Evolutionary conservation across 2,113 vertebrate genomes (phyloP).

Genomic region (Xenopus borealis): DNA sequence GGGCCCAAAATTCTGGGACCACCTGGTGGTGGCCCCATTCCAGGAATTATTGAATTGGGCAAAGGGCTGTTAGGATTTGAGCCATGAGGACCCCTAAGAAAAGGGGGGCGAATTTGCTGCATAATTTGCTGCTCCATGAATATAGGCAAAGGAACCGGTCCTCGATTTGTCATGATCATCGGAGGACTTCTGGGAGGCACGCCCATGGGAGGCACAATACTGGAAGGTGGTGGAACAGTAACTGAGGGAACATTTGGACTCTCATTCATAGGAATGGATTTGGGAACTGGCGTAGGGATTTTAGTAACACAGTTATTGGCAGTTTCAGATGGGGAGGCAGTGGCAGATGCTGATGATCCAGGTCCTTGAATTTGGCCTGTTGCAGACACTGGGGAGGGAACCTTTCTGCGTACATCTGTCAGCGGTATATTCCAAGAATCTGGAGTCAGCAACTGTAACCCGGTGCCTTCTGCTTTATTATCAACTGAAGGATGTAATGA

Average conservation of each 20-base stretch:
- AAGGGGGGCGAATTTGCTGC: slow-evolving; percentile 92
- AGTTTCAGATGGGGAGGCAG: slow-evolving; percentile 84
- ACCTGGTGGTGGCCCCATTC: slow-evolving; percentile 83
- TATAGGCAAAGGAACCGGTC: slow-evolving; percentile 91
- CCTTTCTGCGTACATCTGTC: slow-evolving; percentile 87
- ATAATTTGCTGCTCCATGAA: slow-evolving; percentile 99
- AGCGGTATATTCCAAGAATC: slow-evolving; percentile 96
- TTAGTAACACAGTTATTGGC: slow-evolving; percentile 84
- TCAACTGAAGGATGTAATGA: slow-evolving; percentile 81
- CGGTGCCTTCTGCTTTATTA: slow-evolving; percentile 83
- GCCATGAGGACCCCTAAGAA: slow-evolving; percentile 81
- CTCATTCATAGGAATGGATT: slow-evolving; percentile 78
- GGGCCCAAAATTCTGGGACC: slow-evolving; percentile 81
- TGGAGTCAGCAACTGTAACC: slow-evolving; percentile 94
- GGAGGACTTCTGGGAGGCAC: slow-evolving; percentile 89
- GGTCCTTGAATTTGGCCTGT: slow-evolving; percentile 78
- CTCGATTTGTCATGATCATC: slow-evolving; percentile 97
- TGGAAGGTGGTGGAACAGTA: slow-evolving; percentile 79
- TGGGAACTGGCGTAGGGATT: slow-evolving; percentile 91
- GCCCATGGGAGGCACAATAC: slow-evolving; percentile 80
- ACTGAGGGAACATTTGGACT: slow-evolving; percentile 80
- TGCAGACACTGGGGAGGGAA: slow-evolving; percentile 81
- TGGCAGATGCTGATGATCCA: slow-evolving; percentile 79
- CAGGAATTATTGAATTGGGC: slow-evolving; percentile 89
- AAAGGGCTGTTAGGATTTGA: slow-evolving; percentile 88